These are phyloP conservation scores for Lingula anatina DNA, from an alignment of 2,888 invertebrate genomes.

Conservation along the genomic window DNA sequence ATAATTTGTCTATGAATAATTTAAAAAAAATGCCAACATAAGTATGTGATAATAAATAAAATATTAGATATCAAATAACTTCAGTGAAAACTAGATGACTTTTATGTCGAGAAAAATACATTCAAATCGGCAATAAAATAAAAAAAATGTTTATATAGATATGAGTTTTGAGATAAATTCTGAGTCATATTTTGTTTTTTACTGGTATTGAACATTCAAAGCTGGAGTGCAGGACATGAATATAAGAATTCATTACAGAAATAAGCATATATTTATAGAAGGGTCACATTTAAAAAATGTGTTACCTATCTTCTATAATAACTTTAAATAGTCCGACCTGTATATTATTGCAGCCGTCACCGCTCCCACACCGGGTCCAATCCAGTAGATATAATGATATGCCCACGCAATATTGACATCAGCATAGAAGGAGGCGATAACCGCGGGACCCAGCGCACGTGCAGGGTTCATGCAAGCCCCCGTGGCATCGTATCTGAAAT, in stretches of 20 bases:
- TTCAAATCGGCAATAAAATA: too few relatives aligned
- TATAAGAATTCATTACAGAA: background rate
- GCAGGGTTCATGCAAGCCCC: slow-evolving; percentile 54
- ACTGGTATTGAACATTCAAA: too few relatives aligned
- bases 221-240: background rate
- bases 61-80: too few relatives aligned
- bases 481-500: slow-evolving; percentile 37
- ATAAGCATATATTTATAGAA: too few relatives aligned
- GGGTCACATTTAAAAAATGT: background rate
- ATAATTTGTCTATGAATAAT: too few relatives aligned
- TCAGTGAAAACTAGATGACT: too few relatives aligned
- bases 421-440: slow-evolving; percentile 14
- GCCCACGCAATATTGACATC: slow-evolving; percentile 14
- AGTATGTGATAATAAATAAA: too few relatives aligned
- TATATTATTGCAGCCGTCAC: slow-evolving; percentile 39
- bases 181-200: too few relatives aligned
- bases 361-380: slow-evolving; percentile 45
- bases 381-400: slow-evolving; percentile 50
- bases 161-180: too few relatives aligned
- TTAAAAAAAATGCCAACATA: too few relatives aligned
- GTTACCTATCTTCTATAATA: background rate
- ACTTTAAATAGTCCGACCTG: slow-evolving; percentile 16
- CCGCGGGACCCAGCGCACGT: slow-evolving; percentile 50
- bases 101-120: too few relatives aligned
- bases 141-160: too few relatives aligned